Conservation (phyloP, 1,140 invertebrate genomes). For the Microplitis mediator region DNA sequence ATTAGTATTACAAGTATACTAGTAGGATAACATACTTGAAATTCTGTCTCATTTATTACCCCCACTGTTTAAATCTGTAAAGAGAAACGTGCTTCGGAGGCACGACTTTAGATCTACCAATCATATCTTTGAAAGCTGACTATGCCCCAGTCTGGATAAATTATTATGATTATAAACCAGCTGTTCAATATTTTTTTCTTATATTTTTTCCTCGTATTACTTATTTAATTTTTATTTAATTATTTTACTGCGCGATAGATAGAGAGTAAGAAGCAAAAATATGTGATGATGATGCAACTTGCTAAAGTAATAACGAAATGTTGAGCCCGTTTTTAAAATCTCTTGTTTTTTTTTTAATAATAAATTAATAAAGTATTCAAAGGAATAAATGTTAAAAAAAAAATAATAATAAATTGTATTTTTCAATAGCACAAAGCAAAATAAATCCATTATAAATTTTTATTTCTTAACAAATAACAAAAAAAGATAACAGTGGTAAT, state of each 20-base stretch:
- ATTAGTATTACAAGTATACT: background rate
- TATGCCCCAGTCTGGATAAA: background rate
- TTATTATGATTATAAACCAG: background rate
- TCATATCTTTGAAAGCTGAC: conserved; percentile 32
- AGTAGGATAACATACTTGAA: conserved; percentile 2
- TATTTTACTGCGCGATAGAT: no score
- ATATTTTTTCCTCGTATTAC: background rate
- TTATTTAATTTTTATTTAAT: background rate
- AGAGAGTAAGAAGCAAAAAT: no score
- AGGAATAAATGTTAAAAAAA: no score
- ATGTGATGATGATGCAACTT: no score
- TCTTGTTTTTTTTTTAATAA: no score
- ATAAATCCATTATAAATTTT: background rate
- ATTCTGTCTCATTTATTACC: background rate
- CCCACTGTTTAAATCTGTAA: background rate
- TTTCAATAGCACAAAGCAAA: no score
- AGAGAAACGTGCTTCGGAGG: conserved; percentile 34
- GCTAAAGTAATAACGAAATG: background rate
- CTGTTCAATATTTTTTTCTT: conserved; percentile 3
- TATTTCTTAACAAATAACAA: background rate
- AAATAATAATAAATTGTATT: no score
- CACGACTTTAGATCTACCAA: conserved; percentile 45
- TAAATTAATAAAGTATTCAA: no score
- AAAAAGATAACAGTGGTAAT: no score
- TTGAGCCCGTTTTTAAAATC: background rate